Percentiles rank a stretch among this genome's conserved stretches.
Conservation (phyloP, 2,797 vertebrate species). For the Syngnathus acus region DNA sequence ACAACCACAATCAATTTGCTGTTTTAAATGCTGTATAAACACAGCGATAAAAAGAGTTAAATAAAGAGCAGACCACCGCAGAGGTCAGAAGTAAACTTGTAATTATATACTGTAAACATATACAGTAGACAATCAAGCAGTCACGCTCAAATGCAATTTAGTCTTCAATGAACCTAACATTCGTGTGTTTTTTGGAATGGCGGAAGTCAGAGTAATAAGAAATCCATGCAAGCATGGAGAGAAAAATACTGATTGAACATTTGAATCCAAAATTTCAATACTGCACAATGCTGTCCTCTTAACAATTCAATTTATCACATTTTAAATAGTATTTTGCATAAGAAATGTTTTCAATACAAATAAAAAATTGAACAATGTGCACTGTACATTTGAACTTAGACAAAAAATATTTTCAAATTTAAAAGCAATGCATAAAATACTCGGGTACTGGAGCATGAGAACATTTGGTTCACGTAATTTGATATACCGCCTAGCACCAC, state of each 20-base stretch:
- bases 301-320: not conserved
- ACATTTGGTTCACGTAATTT: slow-evolving; percentile 2
- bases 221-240: not conserved
- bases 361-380: not conserved
- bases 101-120: too few relatives aligned
- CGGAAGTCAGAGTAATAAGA: too few relatives aligned
- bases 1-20: slow-evolving; percentile 18
- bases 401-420: not conserved
- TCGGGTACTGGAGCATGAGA: too few relatives aligned
- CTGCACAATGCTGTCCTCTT: not conserved
- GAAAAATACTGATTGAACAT: too few relatives aligned
- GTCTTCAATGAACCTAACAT: not conserved
- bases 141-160: too few relatives aligned
- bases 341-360: not conserved
- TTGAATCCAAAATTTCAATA: not conserved
- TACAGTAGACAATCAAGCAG: too few relatives aligned
- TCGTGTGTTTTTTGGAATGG: not conserved
- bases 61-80: not conserved
- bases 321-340: not conserved
- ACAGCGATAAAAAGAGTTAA: not conserved
- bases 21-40: not conserved
- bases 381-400: not conserved
- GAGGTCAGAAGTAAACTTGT: not conserved
- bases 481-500: slow-evolving; percentile 19
- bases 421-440: not conserved